Base-by-base conservation (phyloP, 2,113 vertebrate species). In the Elanus axillaris region DNA sequence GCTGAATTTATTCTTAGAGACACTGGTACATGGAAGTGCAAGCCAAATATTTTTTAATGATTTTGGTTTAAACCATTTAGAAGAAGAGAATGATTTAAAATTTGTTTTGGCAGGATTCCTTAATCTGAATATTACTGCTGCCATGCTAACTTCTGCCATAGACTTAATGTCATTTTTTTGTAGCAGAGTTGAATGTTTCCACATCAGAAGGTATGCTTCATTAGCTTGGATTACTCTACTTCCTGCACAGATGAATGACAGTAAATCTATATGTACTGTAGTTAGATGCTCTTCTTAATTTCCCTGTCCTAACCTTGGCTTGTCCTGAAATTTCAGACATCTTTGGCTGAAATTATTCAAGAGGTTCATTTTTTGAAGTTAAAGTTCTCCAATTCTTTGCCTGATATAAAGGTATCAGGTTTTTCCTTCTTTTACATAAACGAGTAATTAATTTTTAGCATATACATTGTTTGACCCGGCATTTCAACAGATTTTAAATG, bases 51-150 rank as follows among this genome's bases (percentile, higher is more conserved):
- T 87, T 97, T 95, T 83, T 85, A 77, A 79, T 95, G 2, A 64
- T 63, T 91, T 92, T 82, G 64, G 23, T 76, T 97, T 88, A 91
- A 96, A 88, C n/a, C 32, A 88, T 88, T 86, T 73, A 59, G 42
- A 90, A 80, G 68, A 95, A 87, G 60, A 93, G 69, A 93, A 96
- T 93, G 5, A 91, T 94, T 85, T 90, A 77, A 79, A 97, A 95
- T 92, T 78, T 91, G 62, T 86, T 93, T 91, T 97, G 97, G 91
- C 94, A 94, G 93, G n/a, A 56, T 94, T 92, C 58, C 69, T 96
- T 97, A 60, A 81, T 97, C 58, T 96, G 74, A 94, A 50, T 96
- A 64, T 87, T 94, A 69, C 58, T 91, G 86, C 90, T 95, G 91
- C 79, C 92, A 78, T 84, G 84, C 66, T 90, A 79, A 62, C 38